phyloP scores from a whole-genome alignment of 2,888 invertebrate species.

The Toxonevra muliebris region DNA sequence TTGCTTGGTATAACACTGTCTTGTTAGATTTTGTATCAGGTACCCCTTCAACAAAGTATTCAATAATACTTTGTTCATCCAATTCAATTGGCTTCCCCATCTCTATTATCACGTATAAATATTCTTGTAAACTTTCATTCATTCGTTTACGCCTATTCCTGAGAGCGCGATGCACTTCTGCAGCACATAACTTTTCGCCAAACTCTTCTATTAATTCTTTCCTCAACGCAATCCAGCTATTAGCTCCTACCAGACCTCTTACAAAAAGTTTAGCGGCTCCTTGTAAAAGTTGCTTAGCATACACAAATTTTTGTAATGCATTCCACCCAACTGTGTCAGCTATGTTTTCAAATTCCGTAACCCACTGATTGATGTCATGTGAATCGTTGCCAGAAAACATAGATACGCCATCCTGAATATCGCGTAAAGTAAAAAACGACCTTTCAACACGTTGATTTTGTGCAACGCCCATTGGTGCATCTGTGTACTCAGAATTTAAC shows the following conservation, averaged over 20 bases:
- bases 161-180: constrained; percentile 28
- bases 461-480: too few species aligned
- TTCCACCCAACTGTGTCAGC: constrained; percentile 32
- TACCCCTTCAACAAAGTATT: constrained; percentile 1
- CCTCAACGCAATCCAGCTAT: constrained; percentile 17
- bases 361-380: constrained; percentile 10
- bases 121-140: too few species aligned
- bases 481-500: too few species aligned
- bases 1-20: background rate
- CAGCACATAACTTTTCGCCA: too few species aligned
- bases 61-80: constrained; percentile 7
- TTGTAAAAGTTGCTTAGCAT: constrained; percentile 6
- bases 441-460: too few species aligned
- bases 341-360: constrained; percentile 22
- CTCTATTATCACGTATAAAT: background rate
- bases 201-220: constrained; percentile 4
- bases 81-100: background rate
- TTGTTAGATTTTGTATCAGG: background rate
- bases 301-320: constrained; percentile 11
- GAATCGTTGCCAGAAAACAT: constrained; percentile 7
- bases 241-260: constrained; percentile 20
- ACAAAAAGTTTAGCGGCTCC: constrained; percentile 7
- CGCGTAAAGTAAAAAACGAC: too few species aligned
- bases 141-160: too few species aligned
- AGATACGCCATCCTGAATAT: too few species aligned